Evolutionary conservation across 2,888 invertebrate species (phyloP).

Genomic region (Teinopalpus imperialis): DNA sequence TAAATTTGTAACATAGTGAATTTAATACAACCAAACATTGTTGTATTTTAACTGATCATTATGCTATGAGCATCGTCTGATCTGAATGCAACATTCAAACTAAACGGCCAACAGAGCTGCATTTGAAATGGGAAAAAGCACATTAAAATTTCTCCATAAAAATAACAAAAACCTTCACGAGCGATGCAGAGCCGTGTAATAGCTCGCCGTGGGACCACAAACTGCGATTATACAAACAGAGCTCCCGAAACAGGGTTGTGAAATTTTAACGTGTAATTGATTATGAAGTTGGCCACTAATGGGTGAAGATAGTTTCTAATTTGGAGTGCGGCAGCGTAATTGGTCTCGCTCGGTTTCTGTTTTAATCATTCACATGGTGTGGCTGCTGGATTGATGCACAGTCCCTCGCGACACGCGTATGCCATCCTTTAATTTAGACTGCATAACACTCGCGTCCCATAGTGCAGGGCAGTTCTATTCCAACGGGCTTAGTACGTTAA

Average conservation of each 20-base stretch:
- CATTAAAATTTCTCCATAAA: conserved; percentile 67
- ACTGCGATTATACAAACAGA: conserved; percentile 78
- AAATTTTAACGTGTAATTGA: conserved; percentile 80
- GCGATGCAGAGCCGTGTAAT: conserved; percentile 60
- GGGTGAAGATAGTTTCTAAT: conserved; percentile 81
- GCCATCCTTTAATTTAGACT: conserved; percentile 54
- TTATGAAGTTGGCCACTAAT: conserved; percentile 80
- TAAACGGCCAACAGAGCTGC: conserved; percentile 53
- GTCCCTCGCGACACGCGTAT: conserved; percentile 46
- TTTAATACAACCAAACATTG: no score
- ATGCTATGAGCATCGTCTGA: no score
- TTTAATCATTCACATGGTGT: conserved; percentile 70
- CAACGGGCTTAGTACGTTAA: neutral
- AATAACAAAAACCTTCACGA: conserved; percentile 74
- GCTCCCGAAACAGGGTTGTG: conserved; percentile 73
- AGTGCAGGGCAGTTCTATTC: neutral
- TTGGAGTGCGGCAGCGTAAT: conserved; percentile 71
- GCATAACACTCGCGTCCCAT: conserved; percentile 28
- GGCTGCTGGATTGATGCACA: conserved; percentile 40
- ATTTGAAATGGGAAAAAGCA: conserved; percentile 48
- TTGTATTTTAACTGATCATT: no score
- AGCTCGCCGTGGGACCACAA: conserved; percentile 79
- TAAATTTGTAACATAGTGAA: no score
- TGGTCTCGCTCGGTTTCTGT: conserved; percentile 68
- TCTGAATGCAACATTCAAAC: no score